Evolutionary conservation across 2,113 vertebrate species (phyloP).

Genomic region (Hirundichthys speculiger): DNA sequence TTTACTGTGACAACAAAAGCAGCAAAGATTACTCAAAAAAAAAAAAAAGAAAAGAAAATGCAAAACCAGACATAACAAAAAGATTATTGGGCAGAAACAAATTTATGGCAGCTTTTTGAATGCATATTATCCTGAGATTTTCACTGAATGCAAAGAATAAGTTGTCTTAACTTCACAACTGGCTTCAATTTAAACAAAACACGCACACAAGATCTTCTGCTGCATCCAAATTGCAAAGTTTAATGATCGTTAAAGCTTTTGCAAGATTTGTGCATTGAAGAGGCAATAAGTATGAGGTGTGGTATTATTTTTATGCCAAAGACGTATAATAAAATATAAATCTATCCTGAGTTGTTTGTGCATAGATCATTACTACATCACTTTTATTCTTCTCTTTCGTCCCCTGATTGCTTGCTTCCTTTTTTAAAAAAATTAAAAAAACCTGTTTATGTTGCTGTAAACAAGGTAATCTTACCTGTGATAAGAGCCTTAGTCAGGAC

Average conservation of each 20-base stretch:
- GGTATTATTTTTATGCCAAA: background rate
- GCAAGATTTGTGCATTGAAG: slow-evolving; percentile 1
- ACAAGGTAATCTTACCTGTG: slow-evolving; percentile 79
- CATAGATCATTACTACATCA: slow-evolving; percentile 7
- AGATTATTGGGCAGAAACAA: background rate
- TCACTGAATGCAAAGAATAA: slow-evolving; percentile 1
- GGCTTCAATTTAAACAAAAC: too few species aligned
- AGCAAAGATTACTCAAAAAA: slow-evolving; percentile 23
- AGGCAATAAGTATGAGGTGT: background rate
- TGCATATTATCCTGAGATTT: slow-evolving; percentile 22
- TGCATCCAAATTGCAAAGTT: background rate
- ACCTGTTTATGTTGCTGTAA: slow-evolving; percentile 34
- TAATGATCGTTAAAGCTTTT: background rate
- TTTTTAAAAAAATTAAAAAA: too few species aligned
- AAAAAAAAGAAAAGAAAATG: slow-evolving; percentile 13
- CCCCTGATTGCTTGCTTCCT: background rate
- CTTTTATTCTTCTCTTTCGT: background rate
- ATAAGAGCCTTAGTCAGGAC: slow-evolving; percentile 82
- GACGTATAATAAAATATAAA: slow-evolving; percentile 7
- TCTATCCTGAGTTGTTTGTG: background rate
- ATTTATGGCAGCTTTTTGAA: slow-evolving; percentile 7
- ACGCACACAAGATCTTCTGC: background rate
- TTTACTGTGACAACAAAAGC: slow-evolving; percentile 46
- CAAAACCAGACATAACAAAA: slow-evolving; percentile 12
- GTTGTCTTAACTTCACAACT: too few species aligned